Evolutionary conservation across 2,113 vertebrate genomes (phyloP).

Genomic region (Diphyllodes magnificus): DNA sequence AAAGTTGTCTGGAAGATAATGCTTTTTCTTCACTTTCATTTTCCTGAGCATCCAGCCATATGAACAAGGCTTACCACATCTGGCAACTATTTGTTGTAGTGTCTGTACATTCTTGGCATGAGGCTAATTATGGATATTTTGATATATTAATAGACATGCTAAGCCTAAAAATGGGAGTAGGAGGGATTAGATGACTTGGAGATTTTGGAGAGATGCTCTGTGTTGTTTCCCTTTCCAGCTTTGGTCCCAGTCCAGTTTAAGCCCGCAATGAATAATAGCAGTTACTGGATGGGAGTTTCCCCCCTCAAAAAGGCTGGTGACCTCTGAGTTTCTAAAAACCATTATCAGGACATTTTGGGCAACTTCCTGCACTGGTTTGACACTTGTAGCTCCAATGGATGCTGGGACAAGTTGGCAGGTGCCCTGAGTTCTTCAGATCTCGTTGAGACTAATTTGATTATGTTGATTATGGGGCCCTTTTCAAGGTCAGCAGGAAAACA

Average conservation of each 20-base stretch:
- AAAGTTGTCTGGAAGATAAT: background rate
- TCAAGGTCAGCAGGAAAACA: background rate
- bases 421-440: background rate
- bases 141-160: background rate
- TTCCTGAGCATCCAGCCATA: background rate
- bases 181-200: background rate
- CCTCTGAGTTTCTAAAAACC: background rate
- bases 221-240: background rate
- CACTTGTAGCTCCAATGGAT: background rate
- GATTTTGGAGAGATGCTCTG: background rate
- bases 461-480: background rate
- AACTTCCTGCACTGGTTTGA: background rate
- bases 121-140: background rate
- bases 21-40: background rate
- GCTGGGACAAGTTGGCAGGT: background rate
- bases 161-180: background rate
- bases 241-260: background rate
- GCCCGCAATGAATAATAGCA: background rate
- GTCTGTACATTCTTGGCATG: background rate
- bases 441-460: background rate
- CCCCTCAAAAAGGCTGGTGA: background rate
- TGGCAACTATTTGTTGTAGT: background rate
- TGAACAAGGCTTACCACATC: background rate
- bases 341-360: background rate
- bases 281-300: background rate